Percentiles rank a stretch among this genome's conserved stretches.
These are phyloP conservation scores for Helicoverpa assulta DNA, from an alignment of 2,888 invertebrate species.

Conservation along the genomic window DNA sequence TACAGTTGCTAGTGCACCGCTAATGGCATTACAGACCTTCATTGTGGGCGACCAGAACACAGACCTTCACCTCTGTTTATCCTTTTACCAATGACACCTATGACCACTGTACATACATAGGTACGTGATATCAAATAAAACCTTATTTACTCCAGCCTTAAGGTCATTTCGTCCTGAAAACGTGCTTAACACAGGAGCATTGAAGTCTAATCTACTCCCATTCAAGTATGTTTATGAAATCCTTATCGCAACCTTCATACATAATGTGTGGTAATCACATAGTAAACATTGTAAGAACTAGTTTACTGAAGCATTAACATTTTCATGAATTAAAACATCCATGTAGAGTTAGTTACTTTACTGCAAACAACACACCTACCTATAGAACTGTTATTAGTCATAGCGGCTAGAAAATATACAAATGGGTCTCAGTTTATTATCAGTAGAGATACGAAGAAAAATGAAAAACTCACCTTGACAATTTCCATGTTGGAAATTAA, in stretches of 20 bases:
- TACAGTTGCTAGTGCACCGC: conserved; percentile 8
- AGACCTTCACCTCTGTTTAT: conserved; percentile 8
- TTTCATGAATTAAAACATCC: conserved; percentile 24
- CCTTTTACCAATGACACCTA: background rate
- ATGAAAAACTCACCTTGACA: conserved; percentile 81
- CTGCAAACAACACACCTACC: background rate
- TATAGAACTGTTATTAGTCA: conserved; percentile 20
- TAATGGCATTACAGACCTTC: conserved; percentile 3
- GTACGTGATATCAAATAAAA: too few species aligned
- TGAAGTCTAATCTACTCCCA: conserved; percentile 11
- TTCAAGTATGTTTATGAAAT: conserved; percentile 20
- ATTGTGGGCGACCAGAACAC: background rate
- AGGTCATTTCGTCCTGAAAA: conserved; percentile 6
- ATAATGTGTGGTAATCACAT: conserved; percentile 30
- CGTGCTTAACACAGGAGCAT: conserved; percentile 3
- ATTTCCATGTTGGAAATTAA: conserved; percentile 73
- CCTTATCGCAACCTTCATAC: conserved; percentile 49
- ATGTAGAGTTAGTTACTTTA: conserved; percentile 5
- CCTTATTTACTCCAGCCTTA: background rate
- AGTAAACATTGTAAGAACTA: conserved; percentile 39
- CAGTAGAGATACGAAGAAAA: conserved; percentile 35
- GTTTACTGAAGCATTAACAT: conserved; percentile 29
- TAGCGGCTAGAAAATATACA: background rate
- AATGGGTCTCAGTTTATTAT: background rate
- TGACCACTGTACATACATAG: background rate